These are phyloP conservation scores for Crax fasciolata DNA, from an alignment of 2,797 vertebrate genomes.

Conservation along the genomic window DNA sequence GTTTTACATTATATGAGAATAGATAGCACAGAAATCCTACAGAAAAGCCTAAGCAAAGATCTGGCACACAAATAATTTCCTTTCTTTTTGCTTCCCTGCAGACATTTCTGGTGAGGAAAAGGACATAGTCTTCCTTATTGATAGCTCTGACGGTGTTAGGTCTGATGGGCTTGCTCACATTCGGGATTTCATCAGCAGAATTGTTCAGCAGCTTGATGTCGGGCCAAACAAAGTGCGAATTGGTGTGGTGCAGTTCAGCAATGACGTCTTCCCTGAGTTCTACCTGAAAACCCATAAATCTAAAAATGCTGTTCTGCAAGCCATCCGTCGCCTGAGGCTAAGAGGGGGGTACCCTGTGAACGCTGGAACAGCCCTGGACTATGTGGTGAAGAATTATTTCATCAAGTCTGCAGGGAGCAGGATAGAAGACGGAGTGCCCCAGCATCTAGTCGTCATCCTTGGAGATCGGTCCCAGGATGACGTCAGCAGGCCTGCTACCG, in stretches of 20 bases:
- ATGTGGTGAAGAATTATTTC: constrained; percentile 88
- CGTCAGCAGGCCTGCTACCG: constrained; percentile 81
- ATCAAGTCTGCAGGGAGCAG: constrained; percentile 89
- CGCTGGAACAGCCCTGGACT: constrained; percentile 89
- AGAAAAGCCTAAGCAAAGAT: neutral
- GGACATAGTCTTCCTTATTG: constrained; percentile 95
- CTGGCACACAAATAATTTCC: neutral
- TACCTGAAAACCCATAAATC: constrained; percentile 87
- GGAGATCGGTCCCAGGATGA: constrained; percentile 90
- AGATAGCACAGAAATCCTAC: neutral
- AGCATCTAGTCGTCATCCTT: constrained; percentile 94
- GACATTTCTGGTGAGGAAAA: constrained; percentile 84
- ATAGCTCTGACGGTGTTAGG: constrained; percentile 89
- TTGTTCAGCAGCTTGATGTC: constrained; percentile 89
- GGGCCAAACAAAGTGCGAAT: constrained; percentile 89
- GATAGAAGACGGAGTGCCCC: constrained; percentile 87
- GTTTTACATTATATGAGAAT: neutral
- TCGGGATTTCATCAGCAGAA: constrained; percentile 90
- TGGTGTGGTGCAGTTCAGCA: constrained; percentile 91
- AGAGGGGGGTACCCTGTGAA: constrained; percentile 88
- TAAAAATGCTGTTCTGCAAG: constrained; percentile 84
- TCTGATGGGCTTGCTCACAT: constrained; percentile 86
- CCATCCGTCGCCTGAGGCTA: constrained; percentile 88
- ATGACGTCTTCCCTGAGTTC: constrained; percentile 88
- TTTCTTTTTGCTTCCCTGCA: neutral